A percentile compares a stretch with the other conserved stretches of the same genome.
These are phyloP conservation scores for Neoniphon sammara DNA, from an alignment of 2,797 vertebrate species.

Conservation along the genomic window DNA sequence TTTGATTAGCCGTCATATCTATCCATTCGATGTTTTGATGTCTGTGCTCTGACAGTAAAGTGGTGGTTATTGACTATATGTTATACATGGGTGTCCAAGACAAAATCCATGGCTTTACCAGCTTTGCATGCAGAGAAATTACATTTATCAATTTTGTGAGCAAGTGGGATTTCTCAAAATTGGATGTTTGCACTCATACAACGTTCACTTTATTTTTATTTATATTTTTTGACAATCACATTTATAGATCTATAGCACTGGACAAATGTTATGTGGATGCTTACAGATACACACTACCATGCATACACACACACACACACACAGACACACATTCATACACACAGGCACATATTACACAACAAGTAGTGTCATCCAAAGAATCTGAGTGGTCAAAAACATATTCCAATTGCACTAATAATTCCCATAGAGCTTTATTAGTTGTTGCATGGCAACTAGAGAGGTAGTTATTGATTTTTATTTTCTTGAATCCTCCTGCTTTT, in stretches of 20 bases:
- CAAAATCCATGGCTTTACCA: constrained; percentile 3
- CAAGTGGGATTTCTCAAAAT: background rate
- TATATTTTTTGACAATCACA: background rate
- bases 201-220: background rate
- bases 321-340: background rate
- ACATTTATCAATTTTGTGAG: background rate
- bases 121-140: constrained; percentile 5
- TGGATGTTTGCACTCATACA: background rate
- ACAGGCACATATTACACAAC: background rate
- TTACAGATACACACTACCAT: background rate
- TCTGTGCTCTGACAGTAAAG: background rate
- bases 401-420: too few species aligned
- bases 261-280: constrained; percentile 9
- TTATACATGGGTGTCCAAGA: background rate
- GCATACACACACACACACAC: background rate
- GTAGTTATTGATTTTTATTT: background rate
- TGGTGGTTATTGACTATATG: background rate
- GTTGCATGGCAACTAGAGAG: background rate
- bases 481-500: background rate
- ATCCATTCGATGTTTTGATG: constrained; percentile 11
- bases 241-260: background rate
- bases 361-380: too few species aligned
- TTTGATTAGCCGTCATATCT: constrained; percentile 33
- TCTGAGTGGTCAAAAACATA: too few species aligned
- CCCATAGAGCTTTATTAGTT: background rate